Conservation (phyloP, 2,113 vertebrate species). For the Ageneiosus marmoratus region DNA sequence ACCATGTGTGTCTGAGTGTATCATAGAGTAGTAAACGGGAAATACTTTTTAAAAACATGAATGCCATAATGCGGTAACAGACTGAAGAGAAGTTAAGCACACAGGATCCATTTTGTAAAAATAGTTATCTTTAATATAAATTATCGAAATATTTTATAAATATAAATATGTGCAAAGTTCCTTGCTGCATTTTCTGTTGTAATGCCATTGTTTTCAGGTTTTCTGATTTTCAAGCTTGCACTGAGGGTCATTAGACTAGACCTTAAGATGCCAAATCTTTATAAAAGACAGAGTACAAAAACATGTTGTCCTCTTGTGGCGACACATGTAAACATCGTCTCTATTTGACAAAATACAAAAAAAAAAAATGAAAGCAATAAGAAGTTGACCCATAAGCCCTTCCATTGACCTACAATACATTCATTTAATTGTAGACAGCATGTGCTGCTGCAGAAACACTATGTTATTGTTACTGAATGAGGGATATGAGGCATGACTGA, state of each 20-base stretch:
- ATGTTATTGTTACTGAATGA: constrained; percentile 48
- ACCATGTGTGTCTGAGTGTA: constrained; percentile 2
- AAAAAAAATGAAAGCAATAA: constrained; percentile 45
- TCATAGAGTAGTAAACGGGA: constrained; percentile 5
- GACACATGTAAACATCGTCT: constrained; percentile 64
- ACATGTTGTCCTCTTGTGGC: constrained; percentile 63
- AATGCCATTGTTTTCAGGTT: constrained; percentile 77
- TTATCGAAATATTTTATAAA: constrained; percentile 98
- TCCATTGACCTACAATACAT: constrained; percentile 60
- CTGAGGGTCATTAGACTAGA: constrained; percentile 83
- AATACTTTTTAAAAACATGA: background rate
- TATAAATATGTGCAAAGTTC: constrained; percentile 99
- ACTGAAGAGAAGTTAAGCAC: constrained; percentile 57
- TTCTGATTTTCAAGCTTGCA: constrained; percentile 91
- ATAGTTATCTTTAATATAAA: constrained; percentile 99
- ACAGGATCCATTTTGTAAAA: constrained; percentile 85
- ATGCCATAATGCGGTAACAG: constrained; percentile 23
- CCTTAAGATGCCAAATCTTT: constrained; percentile 82
- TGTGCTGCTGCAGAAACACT: constrained; percentile 47
- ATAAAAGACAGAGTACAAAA: constrained; percentile 90
- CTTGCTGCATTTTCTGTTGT: constrained; percentile 75
- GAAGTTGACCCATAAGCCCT: constrained; percentile 58
- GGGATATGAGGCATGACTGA: constrained; percentile 43
- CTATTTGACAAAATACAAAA: constrained; percentile 57
- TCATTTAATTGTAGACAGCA: constrained; percentile 55